These are phyloP conservation scores for Coenonympha arcania DNA, from an alignment of 2,888 invertebrate genomes.

Conservation along the genomic window DNA sequence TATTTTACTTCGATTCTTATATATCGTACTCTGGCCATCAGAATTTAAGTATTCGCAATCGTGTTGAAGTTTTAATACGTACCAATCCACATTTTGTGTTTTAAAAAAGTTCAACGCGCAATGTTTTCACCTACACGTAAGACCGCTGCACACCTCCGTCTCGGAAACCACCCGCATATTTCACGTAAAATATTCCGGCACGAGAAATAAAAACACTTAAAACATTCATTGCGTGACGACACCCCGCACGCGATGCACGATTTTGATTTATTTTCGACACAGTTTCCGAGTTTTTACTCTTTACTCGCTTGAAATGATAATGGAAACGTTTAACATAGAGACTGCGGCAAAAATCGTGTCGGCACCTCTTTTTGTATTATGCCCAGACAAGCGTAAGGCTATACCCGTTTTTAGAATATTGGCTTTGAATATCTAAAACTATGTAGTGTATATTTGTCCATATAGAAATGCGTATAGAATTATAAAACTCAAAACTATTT, in stretches of 20 bases:
- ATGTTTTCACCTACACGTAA: slow-evolving; percentile 6
- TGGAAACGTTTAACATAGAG: slow-evolving; percentile 6
- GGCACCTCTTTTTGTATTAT: not conserved
- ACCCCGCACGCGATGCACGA: slow-evolving; percentile 48
- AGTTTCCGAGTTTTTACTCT: slow-evolving; percentile 15
- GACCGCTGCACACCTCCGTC: slow-evolving; percentile 1
- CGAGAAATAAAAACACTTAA: slow-evolving; percentile 34
- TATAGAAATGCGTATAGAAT: too few species aligned
- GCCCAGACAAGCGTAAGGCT: not conserved
- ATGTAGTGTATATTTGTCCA: too few species aligned
- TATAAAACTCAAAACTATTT: too few species aligned
- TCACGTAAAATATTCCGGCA: slow-evolving; percentile 37
- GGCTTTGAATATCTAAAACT: too few species aligned
- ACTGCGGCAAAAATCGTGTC: slow-evolving; percentile 2
- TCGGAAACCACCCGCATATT: slow-evolving; percentile 39
- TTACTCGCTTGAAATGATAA: slow-evolving; percentile 8
- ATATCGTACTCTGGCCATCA: too few species aligned
- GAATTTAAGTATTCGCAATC: too few species aligned
- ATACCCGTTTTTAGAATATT: too few species aligned
- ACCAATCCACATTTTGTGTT: too few species aligned
- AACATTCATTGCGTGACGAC: slow-evolving; percentile 55
- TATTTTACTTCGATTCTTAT: too few species aligned
- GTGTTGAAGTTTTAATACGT: too few species aligned
- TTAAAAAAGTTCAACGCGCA: not conserved
- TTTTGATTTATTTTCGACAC: slow-evolving; percentile 47